A percentile compares a stretch with the other conserved stretches of the same genome.
Conservation (phyloP, 2,888 invertebrate genomes). For the Acrobasis suavella region DNA sequence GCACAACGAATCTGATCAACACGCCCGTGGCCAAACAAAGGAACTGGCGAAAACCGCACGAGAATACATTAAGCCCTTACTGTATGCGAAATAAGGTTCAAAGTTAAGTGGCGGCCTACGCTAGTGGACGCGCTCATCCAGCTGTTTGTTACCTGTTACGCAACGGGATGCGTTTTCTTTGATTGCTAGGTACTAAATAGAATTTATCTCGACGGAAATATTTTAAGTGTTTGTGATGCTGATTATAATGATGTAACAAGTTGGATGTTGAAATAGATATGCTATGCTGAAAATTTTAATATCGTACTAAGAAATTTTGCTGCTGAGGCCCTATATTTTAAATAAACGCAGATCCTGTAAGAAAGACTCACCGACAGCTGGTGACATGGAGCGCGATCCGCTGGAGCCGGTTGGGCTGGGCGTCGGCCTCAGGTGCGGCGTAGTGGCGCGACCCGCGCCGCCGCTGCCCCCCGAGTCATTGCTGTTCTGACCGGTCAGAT, state of each 20-base stretch:
- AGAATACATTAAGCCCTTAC: conserved; percentile 48
- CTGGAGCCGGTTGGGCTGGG: conserved; percentile 96
- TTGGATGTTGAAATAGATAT: not conserved
- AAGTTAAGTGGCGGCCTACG: conserved; percentile 28
- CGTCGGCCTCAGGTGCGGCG: conserved; percentile 90
- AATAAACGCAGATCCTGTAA: not conserved
- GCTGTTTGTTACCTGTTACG: conserved; percentile 27
- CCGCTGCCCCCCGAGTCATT: conserved; percentile 92
- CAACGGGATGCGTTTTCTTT: conserved; percentile 32
- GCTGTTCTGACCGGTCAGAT: conserved; percentile 92
- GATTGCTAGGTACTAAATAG: conserved; percentile 25
- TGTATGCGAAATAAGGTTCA: conserved; percentile 52
- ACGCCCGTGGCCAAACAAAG: conserved; percentile 75
- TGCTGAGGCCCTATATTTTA: too few species aligned
- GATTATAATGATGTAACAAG: not conserved
- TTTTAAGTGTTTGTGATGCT: not conserved
- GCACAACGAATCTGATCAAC: conserved; percentile 82
- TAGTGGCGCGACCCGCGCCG: conserved; percentile 83
- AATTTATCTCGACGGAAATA: not conserved
- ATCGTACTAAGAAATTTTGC: too few species aligned
- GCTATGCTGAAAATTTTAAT: not conserved
- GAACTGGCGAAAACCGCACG: conserved; percentile 51
- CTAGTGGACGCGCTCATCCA: conserved; percentile 28
- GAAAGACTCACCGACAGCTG: conserved; percentile 92
- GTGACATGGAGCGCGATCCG: conserved; percentile 98